Conservation (phyloP, 2,797 vertebrate species). For the Clamator glandarius region DNA sequence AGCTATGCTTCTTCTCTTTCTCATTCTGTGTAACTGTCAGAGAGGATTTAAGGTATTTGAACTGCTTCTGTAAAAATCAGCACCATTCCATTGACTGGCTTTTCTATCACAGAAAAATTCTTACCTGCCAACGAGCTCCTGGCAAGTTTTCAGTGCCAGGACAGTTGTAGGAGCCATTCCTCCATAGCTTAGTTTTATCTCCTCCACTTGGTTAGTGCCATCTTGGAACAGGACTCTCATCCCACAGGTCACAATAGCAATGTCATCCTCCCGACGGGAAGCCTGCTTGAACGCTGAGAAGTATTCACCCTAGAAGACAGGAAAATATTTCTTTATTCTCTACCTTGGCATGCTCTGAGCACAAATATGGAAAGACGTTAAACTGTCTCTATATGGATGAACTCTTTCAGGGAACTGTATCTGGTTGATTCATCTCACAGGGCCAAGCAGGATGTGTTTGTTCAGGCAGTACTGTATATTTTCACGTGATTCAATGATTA, state of each 20-base stretch:
- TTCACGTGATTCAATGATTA: not conserved
- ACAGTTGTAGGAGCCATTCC: conserved; percentile 87
- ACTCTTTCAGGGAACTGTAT: not conserved
- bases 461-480: not conserved
- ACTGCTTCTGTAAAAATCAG: not conserved
- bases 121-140: conserved; percentile 78
- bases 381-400: not conserved
- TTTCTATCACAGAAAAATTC: not conserved
- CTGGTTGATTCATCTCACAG: not conserved
- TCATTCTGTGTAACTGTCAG: not conserved
- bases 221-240: conserved; percentile 85
- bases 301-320: conserved; percentile 81
- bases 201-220: conserved; percentile 71
- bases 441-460: not conserved
- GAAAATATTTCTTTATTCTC: not conserved
- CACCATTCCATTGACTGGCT: not conserved
- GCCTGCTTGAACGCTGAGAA: conserved; percentile 91
- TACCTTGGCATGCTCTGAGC: not conserved
- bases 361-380: not conserved
- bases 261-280: conserved; percentile 89
- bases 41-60: not conserved
- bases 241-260: conserved; percentile 88
- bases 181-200: conserved; percentile 84
- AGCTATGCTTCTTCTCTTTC: not conserved
- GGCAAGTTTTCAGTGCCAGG: conserved; percentile 78